Evolutionary conservation across 2,888 invertebrate genomes (phyloP).

Genomic region (Branchipolynoe longqiensis): DNA sequence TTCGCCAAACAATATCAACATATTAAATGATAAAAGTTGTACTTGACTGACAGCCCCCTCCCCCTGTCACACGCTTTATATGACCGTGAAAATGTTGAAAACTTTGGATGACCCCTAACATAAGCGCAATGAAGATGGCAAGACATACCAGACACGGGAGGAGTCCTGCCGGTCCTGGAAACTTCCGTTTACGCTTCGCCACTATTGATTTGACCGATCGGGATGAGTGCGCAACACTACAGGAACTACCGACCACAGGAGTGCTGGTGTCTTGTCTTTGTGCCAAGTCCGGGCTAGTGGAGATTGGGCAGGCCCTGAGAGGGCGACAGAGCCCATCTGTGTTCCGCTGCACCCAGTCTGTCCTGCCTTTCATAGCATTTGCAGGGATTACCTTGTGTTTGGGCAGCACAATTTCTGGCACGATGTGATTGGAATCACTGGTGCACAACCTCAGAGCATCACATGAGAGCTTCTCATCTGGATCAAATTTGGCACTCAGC

Average conservation of each 20-base stretch:
- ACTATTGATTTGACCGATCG: not conserved
- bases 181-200: slow-evolving; percentile 70
- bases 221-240: not conserved
- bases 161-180: slow-evolving; percentile 79
- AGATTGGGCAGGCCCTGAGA: not conserved
- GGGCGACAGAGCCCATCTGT: not conserved
- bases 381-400: not conserved
- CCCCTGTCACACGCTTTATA: no score
- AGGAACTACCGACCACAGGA: not conserved
- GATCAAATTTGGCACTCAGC: no score
- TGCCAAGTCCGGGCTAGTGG: not conserved
- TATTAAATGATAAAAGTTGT: no score
- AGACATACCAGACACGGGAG: slow-evolving; percentile 69
- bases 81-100: no score
- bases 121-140: not conserved
- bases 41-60: no score
- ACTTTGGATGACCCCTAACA: no score
- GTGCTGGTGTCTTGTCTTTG: not conserved
- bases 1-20: no score
- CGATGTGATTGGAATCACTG: not conserved
- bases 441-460: not conserved
- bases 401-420: not conserved
- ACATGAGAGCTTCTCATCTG: not conserved
- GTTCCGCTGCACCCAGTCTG: no score
- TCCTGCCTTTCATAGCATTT: not conserved